Conservation (phyloP, 2,797 vertebrate species). For the Babyrousa celebensis region DNA sequence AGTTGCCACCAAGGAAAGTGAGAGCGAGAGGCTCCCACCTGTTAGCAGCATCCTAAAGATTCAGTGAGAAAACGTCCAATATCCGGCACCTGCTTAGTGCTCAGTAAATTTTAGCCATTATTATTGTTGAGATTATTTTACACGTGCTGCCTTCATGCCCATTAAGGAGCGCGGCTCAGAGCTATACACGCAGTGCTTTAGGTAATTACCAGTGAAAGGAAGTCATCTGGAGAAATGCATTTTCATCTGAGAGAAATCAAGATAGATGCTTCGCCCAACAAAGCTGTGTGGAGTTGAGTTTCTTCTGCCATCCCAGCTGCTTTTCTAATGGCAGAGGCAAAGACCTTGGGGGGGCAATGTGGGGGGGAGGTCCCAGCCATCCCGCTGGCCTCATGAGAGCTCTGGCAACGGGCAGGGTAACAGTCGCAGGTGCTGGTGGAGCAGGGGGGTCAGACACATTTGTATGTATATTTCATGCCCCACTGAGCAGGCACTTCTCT, state of each 20-base stretch:
- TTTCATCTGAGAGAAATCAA: slow-evolving; percentile 70
- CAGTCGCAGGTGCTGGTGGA: rapidly evolving
- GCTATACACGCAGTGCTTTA: slow-evolving; percentile 20
- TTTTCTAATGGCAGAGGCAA: background rate
- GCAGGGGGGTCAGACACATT: background rate
- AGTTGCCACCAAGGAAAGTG: slow-evolving; percentile 53
- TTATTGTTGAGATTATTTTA: slow-evolving; percentile 71
- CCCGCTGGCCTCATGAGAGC: background rate
- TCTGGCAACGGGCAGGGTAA: background rate
- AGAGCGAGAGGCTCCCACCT: slow-evolving; percentile 10
- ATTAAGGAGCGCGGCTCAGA: slow-evolving; percentile 62
- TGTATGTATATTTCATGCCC: slow-evolving; percentile 42
- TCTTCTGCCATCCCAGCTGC: background rate
- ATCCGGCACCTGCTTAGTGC: slow-evolving; percentile 51
- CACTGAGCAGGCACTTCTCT: slow-evolving; percentile 42
- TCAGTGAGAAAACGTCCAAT: slow-evolving; percentile 54
- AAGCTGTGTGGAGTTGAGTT: background rate
- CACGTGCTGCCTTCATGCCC: background rate
- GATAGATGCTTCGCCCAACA: slow-evolving; percentile 34
- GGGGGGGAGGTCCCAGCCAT: background rate
- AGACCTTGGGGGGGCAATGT: background rate
- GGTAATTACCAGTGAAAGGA: slow-evolving; percentile 75
- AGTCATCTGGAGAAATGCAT: slow-evolving; percentile 71
- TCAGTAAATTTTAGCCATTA: slow-evolving; percentile 52
- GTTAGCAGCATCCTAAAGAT: slow-evolving; percentile 45